A percentile compares a stretch with the other conserved stretches of the same genome.
phyloP scores from a whole-genome alignment of 1,140 invertebrate genomes.

The Antheraea mylitta region DNA sequence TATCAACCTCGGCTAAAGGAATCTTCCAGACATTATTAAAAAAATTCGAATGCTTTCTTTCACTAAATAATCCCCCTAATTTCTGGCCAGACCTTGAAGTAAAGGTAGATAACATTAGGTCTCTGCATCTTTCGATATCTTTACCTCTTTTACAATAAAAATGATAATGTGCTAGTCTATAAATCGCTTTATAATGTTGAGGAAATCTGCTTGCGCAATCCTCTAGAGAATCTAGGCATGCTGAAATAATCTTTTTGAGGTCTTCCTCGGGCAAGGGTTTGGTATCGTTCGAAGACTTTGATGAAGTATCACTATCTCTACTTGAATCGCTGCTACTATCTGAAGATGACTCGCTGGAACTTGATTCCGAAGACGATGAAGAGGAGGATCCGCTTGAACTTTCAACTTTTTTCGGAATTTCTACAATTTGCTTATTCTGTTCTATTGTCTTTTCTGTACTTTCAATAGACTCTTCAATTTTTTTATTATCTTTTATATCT shows the following conservation, averaged over 20 bases:
- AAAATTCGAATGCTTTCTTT: constrained; percentile 91
- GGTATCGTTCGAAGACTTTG: constrained; percentile 51
- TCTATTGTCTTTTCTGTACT: constrained; percentile 15
- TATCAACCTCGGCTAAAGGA: constrained; percentile 92
- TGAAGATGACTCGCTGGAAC: constrained; percentile 67
- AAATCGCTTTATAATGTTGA: constrained; percentile 95
- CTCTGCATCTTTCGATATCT: constrained; percentile 84
- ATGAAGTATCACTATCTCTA: constrained; percentile 60
- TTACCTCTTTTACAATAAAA: constrained; percentile 85
- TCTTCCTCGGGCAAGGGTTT: constrained; percentile 63
- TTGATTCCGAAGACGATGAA: constrained; percentile 65
- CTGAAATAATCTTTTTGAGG: constrained; percentile 70
- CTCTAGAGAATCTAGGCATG: constrained; percentile 88
- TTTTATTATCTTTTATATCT: constrained; percentile 19
- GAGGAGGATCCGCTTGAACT: constrained; percentile 58
- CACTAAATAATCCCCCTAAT: constrained; percentile 90
- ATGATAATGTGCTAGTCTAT: constrained; percentile 91
- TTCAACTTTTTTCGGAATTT: constrained; percentile 47
- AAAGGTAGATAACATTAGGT: constrained; percentile 85
- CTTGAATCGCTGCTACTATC: constrained; percentile 64
- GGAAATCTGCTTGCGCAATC: constrained; percentile 91
- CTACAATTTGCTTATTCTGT: constrained; percentile 24
- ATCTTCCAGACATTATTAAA: constrained; percentile 97
- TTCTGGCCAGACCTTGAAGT: constrained; percentile 81
- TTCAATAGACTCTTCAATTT: constrained; percentile 10